Conservation (phyloP, 2,888 invertebrate species). For the Eristalinus sepulchralis region DNA sequence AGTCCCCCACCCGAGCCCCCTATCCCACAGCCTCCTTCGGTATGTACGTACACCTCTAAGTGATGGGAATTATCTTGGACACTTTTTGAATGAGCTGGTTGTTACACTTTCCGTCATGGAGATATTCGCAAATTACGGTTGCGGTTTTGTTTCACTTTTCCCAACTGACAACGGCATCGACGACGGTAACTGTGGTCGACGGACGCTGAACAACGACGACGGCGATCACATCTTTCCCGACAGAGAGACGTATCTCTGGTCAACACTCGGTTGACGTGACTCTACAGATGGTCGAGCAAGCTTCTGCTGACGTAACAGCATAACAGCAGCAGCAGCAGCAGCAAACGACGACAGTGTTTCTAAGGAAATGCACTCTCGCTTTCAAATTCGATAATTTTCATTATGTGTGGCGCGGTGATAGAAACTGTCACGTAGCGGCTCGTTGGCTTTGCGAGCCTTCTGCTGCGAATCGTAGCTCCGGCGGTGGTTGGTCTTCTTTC, state of each 20-base stretch:
- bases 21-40: neutral
- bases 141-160: conserved; percentile 71
- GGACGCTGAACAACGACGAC: neutral
- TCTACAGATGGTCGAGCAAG: conserved; percentile 60
- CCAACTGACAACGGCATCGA: conserved; percentile 35
- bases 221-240: conserved; percentile 23
- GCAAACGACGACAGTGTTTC: conserved; percentile 35
- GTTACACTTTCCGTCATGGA: conserved; percentile 72
- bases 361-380: conserved; percentile 71
- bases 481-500: conserved; percentile 58
- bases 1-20: neutral
- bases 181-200: neutral
- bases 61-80: conserved; percentile 72
- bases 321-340: neutral
- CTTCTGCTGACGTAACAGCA: conserved; percentile 62
- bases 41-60: conserved; percentile 61
- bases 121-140: conserved; percentile 71
- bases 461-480: too few relatives aligned
- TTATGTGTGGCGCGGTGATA: conserved; percentile 70
- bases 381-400: conserved; percentile 72
- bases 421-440: conserved; percentile 69
- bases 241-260: conserved; percentile 38
- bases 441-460: neutral
- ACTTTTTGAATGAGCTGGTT: conserved; percentile 72
- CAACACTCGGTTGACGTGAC: conserved; percentile 46